Evolutionary conservation across 2,113 vertebrate species (phyloP).

Genomic region (Myodes glareolus): DNA sequence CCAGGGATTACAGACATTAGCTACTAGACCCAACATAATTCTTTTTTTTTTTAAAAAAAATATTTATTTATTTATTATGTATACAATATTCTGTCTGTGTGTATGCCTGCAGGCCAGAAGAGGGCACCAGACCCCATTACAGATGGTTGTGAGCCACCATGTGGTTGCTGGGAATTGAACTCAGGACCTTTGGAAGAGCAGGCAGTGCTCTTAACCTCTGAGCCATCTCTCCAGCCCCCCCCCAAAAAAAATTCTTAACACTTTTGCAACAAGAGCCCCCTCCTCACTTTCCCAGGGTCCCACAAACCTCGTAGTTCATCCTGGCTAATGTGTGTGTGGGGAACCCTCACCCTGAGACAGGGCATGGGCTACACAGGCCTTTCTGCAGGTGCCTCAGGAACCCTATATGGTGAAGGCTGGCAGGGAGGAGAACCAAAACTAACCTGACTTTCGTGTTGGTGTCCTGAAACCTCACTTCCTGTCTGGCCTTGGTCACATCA

Average conservation of each 20-base stretch:
- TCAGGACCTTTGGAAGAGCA: too few species aligned
- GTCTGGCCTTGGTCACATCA: neutral
- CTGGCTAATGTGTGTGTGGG: neutral
- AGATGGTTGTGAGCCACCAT: too few species aligned
- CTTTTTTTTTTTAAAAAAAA: too few species aligned
- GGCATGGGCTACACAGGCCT: neutral
- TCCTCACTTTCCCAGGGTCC: constrained; percentile 5
- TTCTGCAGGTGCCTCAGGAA: neutral
- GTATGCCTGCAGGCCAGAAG: too few species aligned
- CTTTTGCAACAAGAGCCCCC: neutral
- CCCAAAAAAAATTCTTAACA: neutral
- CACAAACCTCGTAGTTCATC: neutral
- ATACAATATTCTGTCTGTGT: too few species aligned
- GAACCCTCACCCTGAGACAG: neutral
- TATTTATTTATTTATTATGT: too few species aligned
- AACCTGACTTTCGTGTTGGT: neutral
- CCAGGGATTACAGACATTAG: neutral
- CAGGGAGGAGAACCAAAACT: neutral
- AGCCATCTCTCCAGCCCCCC: too few species aligned
- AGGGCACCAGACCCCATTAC: too few species aligned
- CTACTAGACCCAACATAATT: neutral
- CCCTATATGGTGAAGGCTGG: neutral
- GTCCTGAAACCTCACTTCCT: neutral
- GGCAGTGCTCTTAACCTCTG: too few species aligned
- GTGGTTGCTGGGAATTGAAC: too few species aligned